Conservation (phyloP, 2,888 invertebrate genomes). For the Limenitis camilla region DNA sequence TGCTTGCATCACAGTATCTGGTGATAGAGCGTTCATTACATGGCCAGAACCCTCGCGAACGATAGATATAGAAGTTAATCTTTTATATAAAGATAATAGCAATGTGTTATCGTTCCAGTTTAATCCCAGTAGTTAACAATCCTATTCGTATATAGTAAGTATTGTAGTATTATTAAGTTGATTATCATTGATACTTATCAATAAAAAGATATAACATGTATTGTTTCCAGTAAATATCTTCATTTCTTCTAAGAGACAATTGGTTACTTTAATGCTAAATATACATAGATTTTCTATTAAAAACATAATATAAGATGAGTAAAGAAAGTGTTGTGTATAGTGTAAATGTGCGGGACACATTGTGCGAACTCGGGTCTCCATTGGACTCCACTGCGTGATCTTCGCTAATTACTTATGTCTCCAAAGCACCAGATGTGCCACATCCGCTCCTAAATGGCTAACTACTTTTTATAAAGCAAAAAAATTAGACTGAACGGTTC, state of each 20-base stretch:
- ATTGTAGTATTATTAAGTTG: conserved; percentile 1
- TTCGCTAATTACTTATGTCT: conserved; percentile 69
- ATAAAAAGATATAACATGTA: conserved; percentile 13
- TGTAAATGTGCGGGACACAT: conserved; percentile 68
- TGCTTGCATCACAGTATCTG: background rate
- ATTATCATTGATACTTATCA: conserved; percentile 14
- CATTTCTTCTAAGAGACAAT: no score
- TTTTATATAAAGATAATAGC: conserved; percentile 1
- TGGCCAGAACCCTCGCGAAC: background rate
- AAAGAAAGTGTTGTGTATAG: no score
- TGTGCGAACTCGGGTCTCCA: conserved; percentile 56
- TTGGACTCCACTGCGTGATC: conserved; percentile 36
- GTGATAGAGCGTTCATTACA: background rate
- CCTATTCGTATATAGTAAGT: conserved; percentile 3
- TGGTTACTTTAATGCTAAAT: no score
- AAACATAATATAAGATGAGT: no score
- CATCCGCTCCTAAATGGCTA: conserved; percentile 55
- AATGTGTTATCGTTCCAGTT: conserved; percentile 7
- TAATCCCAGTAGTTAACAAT: conserved; percentile 5
- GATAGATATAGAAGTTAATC: background rate
- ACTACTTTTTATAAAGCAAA: conserved; percentile 30
- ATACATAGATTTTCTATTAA: no score
- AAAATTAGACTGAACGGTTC: conserved; percentile 22
- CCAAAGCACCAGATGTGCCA: conserved; percentile 67
- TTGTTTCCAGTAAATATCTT: no score